Percentiles rank a stretch among this genome's conserved stretches.
Evolutionary conservation across 2,888 invertebrate genomes (phyloP).

Genomic region (Octodonta nipae): DNA sequence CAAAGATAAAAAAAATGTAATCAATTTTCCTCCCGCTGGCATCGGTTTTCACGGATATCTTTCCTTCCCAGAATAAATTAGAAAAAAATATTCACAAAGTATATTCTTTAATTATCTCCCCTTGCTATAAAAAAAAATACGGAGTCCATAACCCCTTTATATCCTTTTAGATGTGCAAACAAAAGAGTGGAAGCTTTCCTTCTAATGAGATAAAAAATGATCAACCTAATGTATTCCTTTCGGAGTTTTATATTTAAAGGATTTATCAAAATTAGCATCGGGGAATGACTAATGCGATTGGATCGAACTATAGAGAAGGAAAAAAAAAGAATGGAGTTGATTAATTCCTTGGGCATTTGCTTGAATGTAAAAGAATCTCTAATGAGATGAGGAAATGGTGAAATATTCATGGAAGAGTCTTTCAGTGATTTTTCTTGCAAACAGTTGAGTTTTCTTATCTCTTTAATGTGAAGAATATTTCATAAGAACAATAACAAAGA

Average conservation of each 20-base stretch:
- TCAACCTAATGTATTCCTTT: conserved; percentile 15
- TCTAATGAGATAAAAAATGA: conserved; percentile 17
- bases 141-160: conserved; percentile 2
- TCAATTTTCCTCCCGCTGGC: no score
- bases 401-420: no score
- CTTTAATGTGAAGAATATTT: no score
- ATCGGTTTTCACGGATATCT: no score
- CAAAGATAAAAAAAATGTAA: no score
- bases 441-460: no score
- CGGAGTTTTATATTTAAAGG: conserved; percentile 8
- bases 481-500: no score
- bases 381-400: no score
- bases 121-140: conserved; percentile 5
- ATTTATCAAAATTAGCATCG: conserved; percentile 11
- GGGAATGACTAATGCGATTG: conserved; percentile 2
- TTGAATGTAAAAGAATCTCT: no score
- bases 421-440: no score
- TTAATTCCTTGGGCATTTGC: no score
- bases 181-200: conserved; percentile 10
- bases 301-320: background rate
- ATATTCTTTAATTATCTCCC: conserved; percentile 2
- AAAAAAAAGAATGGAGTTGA: conserved; percentile 1
- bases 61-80: conserved; percentile 4
- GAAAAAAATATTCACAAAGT: conserved; percentile 6
- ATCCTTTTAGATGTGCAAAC: conserved; percentile 12